Evolutionary conservation across 1,140 invertebrate species (phyloP).

Genomic region (Bombus waltoni): DNA sequence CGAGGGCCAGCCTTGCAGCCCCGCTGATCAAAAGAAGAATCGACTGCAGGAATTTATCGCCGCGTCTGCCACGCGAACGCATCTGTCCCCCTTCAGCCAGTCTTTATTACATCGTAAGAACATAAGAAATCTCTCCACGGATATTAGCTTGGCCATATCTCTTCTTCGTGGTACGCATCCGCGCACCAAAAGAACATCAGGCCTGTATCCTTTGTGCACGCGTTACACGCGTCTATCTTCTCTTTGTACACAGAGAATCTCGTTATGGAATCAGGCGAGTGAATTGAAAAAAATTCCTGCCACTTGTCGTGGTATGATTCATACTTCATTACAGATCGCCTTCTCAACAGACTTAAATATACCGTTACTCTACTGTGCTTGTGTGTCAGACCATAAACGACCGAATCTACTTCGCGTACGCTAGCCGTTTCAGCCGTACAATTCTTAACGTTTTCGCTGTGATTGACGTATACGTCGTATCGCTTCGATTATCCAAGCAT

Average conservation of each 20-base stretch:
- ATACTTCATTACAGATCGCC: neutral
- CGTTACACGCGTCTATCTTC: neutral
- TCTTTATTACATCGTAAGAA: slow-evolving; percentile 60
- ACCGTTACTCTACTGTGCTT: neutral
- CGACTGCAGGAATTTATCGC: slow-evolving; percentile 61
- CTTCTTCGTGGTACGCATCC: slow-evolving; percentile 42
- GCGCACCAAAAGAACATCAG: slow-evolving; percentile 26
- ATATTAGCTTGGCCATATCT: slow-evolving; percentile 57
- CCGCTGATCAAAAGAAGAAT: slow-evolving; percentile 44
- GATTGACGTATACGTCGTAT: neutral
- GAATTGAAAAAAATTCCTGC: neutral
- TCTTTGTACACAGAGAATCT: neutral
- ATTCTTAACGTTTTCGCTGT: no score
- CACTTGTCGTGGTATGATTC: neutral
- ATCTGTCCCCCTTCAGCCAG: slow-evolving; percentile 59
- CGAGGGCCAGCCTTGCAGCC: slow-evolving; percentile 6
- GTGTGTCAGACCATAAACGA: neutral
- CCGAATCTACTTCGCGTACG: neutral
- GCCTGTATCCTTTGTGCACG: neutral
- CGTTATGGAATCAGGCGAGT: neutral
- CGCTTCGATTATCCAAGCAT: no score
- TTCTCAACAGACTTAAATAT: neutral
- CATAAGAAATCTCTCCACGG: slow-evolving; percentile 59
- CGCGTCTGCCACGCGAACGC: slow-evolving; percentile 56
- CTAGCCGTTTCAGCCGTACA: no score